Base-by-base conservation (phyloP, 2,888 invertebrate species). In the Drosophila gaucha region DNA sequence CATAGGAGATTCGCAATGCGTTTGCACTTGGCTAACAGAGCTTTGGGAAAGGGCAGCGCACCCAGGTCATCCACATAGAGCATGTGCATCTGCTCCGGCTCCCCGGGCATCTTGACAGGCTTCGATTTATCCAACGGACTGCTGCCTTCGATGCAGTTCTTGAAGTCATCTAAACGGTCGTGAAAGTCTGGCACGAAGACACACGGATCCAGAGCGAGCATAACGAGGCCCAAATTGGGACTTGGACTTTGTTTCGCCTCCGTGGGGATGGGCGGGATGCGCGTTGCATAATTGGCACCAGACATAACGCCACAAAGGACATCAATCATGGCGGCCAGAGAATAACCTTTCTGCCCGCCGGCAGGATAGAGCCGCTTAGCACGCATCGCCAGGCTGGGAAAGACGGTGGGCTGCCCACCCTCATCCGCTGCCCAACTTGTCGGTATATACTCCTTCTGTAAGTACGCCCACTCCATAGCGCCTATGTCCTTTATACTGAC, bases 241-340 rank as follows among this genome's bases (percentile, higher is more conserved):
- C 6, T 5, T 6, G 41, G 5, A 6, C 9, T 24, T 26, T 6
- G 10, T 12, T 39, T 16, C 0, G 30, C 14, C 0, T 57, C 35
- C 0, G 46, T 0, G 35, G 56, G 56, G 56, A 41, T 68, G n/a
- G 52, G 41, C 3, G 68, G 62, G 8, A 83, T 59, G 0, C 38
- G 62, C 1, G 62, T 74, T n/a, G 70, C 44, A 33, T 76, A 83
- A 12, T 67, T 59, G 6, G 83, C 66, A 0, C 83, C 80, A 0
- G 80, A 74, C 50, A 83, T 57, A 3, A 80, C 80, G 0, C 83
- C 80, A 18, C 74, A 74, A 0, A 80, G 33, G 0, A 80, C 10
- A 55, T 80, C 80, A 3, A 80, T 83, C 22, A 83, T 50, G 20
- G 68, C 51, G 1, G 80, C 47, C 46, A 83, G 35, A n/a, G 43